Base-by-base conservation (phyloP, 1,140 invertebrate genomes). In the Drosophila willistoni region DNA sequence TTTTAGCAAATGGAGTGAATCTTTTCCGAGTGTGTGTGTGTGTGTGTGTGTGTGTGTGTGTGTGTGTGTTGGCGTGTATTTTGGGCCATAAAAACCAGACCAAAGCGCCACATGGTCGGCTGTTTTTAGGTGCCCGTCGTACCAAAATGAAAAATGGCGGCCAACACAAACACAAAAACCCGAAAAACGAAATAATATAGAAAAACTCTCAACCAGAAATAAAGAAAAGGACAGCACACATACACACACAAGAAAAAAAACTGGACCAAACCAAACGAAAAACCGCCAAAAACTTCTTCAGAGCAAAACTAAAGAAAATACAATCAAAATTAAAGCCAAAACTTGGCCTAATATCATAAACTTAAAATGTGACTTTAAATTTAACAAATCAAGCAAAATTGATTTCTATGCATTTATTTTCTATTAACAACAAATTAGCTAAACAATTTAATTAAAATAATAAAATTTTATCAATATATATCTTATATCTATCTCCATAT, bases 131-230 rank as follows among this genome's bases (percentile, higher is more conserved):
- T 86, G 84, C 82, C 62, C 57, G 51, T 14, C 63, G 42, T 29
- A 12, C 17, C 39, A 70, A 66, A 77, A 83, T 87, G 83, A 87
- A 89, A 87, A 87, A 87, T 87, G 83, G 83, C 83, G 83, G 59
- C 68, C 71, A 64, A 60, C 14, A 47, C 29, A 29, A 29, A 29
- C 9, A 78, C 74, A 72, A 74, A 64, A 62, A 66, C 62, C 62
- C 61, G 61, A 81, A 81, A 79, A 81, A 76, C n/a, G 65, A 60
- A 70, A 51, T 29, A 29, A 29, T 29, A 29, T 29, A 29, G 29
- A 33, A 25, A 13, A 64, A 29, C 13, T 12, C 13, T 9, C 2
- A 39, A 39, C 36, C 36, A 39, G 36, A 33, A 22, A 7, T n/a
- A n/a, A 55, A 10, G 22, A n/a, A 13, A 22, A 29, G 17, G 12